Evolutionary conservation across 2,888 invertebrate genomes (phyloP).

Genomic region (Chymomyza fuscimana): DNA sequence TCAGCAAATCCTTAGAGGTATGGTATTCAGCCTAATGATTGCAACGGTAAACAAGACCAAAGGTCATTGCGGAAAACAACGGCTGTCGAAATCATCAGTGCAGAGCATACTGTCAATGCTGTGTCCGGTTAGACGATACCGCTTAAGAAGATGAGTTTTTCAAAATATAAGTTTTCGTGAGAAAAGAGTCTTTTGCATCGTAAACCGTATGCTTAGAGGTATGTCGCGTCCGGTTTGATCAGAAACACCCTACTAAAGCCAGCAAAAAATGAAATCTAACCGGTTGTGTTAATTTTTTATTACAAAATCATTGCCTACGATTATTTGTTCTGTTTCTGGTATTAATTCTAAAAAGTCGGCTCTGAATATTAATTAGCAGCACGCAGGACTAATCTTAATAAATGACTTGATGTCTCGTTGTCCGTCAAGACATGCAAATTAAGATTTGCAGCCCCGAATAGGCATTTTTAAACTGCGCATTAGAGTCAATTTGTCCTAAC

Average conservation of each 20-base stretch:
- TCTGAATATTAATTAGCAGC: conserved; percentile 9
- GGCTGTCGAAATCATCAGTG: conserved; percentile 44
- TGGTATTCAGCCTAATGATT: neutral
- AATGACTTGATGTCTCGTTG: conserved; percentile 48
- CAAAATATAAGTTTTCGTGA: neutral
- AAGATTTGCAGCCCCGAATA: conserved; percentile 16
- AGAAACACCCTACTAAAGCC: conserved; percentile 9
- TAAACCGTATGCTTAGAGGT: neutral
- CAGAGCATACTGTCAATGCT: conserved; percentile 41
- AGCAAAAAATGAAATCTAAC: neutral
- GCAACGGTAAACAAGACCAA: conserved; percentile 39
- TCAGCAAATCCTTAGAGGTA: neutral
- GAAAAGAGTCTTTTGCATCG: neutral
- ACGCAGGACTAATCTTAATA: conserved; percentile 54
- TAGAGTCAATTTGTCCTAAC: conserved; percentile 34
- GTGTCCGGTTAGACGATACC: neutral
- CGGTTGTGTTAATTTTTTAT: conserved; percentile 6
- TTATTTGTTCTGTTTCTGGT: neutral
- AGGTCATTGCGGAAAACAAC: conserved; percentile 39
- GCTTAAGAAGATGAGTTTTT: neutral
- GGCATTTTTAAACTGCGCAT: conserved; percentile 36
- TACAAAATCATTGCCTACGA: conserved; percentile 2
- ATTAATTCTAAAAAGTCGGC: neutral
- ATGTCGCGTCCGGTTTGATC: conserved; percentile 54
- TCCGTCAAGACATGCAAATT: conserved; percentile 34